Base-by-base conservation (phyloP, 2,113 vertebrate genomes). In the Dolichotis patagonum region DNA sequence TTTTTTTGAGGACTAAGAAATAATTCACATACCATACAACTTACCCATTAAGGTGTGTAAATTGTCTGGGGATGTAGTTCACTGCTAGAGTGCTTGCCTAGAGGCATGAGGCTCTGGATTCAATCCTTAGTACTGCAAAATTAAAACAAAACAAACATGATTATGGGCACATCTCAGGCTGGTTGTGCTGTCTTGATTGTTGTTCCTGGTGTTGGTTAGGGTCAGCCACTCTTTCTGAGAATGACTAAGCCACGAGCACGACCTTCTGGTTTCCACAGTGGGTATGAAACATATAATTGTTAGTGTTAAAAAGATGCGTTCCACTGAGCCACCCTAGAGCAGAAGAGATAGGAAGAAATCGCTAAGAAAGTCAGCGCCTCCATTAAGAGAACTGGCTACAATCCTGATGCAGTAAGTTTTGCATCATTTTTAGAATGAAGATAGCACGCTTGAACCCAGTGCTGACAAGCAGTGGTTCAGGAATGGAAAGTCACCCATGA, bases 301-400 rank as follows among this genome's bases (percentile, higher is more conserved):
- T 95, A 99, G 99, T 69, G 98, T 99, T 95, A 99, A 99, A 98
- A 99, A 99, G 98, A 99, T 99, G 99, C 99, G 99, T 98, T 99
- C 99, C 97, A 99, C 99, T 0, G 99, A 99, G 97, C 99, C 99
- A n/a, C 99, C 99, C 93, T 99, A 99, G 98, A 99, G 99, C 98
- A 99, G 98, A 99, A 99, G 98, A 99, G 99, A 95, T 99, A 99
- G 0, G 99, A 99, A 95, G 99, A 99, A 98, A 99, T 99, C 2
- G 99, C 99, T 86, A 99, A 99, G 97, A 99, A 99, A 99, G 99
- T 99, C 98, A 99, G 99, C 98, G 99, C 99, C 95, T 99, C 99
- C 93, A 99, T 99, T 98, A 99, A 99, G 99, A 99, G 99, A 98
- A 99, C 99, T 58, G 99, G 99, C 96, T 99, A 99, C 99, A 99